Conservation (phyloP, 2,113 vertebrate genomes). For the Caranx ignobilis region DNA sequence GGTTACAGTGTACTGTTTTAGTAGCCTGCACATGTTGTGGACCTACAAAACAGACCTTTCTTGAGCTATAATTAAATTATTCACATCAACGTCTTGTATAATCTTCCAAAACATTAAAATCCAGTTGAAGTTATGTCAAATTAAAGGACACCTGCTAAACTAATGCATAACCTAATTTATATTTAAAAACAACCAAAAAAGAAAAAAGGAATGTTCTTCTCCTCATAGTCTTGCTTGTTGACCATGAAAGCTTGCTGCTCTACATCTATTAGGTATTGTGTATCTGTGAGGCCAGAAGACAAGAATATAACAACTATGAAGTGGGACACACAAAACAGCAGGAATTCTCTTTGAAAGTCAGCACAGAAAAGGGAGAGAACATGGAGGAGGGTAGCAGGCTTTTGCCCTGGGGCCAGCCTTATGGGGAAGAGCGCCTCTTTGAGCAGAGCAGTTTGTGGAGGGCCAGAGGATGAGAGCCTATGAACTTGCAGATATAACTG, state of each 20-base stretch:
- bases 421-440: constrained; percentile 68
- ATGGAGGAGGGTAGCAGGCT: constrained; percentile 64
- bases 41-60: constrained; percentile 67
- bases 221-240: constrained; percentile 14
- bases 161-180: constrained; percentile 8
- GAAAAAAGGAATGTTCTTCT: neutral
- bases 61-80: constrained; percentile 64
- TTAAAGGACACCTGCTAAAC: constrained; percentile 28
- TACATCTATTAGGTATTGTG: constrained; percentile 50
- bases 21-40: constrained; percentile 64
- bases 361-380: constrained; percentile 54
- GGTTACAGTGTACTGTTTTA: constrained; percentile 59
- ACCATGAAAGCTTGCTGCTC: constrained; percentile 35
- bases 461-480: constrained; percentile 73
- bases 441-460: constrained; percentile 68
- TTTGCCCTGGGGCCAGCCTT: constrained; percentile 65
- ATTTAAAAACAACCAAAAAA: neutral
- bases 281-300: constrained; percentile 65
- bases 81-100: constrained; percentile 22
- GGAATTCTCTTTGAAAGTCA: constrained; percentile 78
- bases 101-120: constrained; percentile 33
- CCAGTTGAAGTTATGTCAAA: constrained; percentile 5
- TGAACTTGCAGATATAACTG: constrained; percentile 71
- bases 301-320: constrained; percentile 70
- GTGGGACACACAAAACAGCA: constrained; percentile 75